Conservation (phyloP, 2,113 vertebrate genomes). For the Rallus limicola region DNA sequence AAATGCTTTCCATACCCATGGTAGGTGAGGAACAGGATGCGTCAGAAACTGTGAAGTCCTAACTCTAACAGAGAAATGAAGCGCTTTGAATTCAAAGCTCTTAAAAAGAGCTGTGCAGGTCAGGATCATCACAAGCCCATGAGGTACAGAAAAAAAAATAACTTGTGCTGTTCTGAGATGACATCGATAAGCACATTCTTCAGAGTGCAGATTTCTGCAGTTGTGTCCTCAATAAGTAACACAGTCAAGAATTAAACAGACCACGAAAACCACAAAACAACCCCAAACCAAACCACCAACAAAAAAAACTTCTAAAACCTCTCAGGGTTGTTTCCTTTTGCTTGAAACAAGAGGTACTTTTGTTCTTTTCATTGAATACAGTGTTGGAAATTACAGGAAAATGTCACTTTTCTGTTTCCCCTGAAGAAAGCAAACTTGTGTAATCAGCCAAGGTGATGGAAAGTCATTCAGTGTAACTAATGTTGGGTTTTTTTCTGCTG, state of each 20-base stretch:
- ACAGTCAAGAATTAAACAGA: neutral
- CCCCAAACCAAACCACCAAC: neutral
- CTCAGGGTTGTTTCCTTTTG: neutral
- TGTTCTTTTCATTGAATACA: neutral
- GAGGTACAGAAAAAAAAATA: neutral
- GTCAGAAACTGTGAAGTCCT: constrained; percentile 24
- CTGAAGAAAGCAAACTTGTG: neutral
- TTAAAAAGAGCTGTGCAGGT: neutral
- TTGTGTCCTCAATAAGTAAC: neutral
- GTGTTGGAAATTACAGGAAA: neutral
- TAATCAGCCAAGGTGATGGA: neutral
- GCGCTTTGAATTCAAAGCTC: neutral
- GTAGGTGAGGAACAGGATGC: constrained; percentile 52
- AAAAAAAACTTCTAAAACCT: neutral
- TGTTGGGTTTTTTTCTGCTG: neutral
- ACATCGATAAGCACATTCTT: neutral
- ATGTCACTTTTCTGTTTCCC: neutral
- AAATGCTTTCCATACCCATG: constrained; percentile 54
- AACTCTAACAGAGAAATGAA: neutral
- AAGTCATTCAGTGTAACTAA: neutral
- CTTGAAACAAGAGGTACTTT: neutral
- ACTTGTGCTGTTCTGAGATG: neutral
- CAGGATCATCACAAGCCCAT: neutral
- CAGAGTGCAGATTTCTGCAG: neutral
- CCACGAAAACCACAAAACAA: neutral